Conservation (phyloP, 2,888 invertebrate species). For the Thyatira batis region DNA sequence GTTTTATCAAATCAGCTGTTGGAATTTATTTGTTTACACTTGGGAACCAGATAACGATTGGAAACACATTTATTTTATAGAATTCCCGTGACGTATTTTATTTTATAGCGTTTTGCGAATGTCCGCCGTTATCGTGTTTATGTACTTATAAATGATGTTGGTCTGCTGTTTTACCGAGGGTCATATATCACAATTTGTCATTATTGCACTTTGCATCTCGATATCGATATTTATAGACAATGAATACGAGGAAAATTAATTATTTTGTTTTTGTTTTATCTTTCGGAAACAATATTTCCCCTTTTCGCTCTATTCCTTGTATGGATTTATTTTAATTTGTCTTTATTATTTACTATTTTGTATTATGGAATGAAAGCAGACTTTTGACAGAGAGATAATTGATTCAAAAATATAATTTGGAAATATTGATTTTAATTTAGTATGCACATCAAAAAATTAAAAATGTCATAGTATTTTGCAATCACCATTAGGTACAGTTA, state of each 20-base stretch:
- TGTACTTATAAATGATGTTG: not conserved
- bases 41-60: not conserved
- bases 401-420: too few species aligned
- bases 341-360: too few species aligned
- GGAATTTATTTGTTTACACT: not conserved
- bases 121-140: not conserved
- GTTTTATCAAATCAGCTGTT: not conserved
- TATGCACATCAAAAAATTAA: too few species aligned
- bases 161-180: not conserved
- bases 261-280: not conserved
- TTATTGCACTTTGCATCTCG: not conserved
- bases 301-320: not conserved
- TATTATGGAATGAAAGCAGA: too few species aligned
- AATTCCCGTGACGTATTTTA: not conserved
- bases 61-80: not conserved
- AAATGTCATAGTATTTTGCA: constrained; percentile 13
- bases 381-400: too few species aligned
- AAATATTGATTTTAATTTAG: too few species aligned
- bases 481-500: constrained; percentile 24
- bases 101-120: not conserved
- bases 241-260: not conserved
- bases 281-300: not conserved
- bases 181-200: not conserved
- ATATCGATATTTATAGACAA: not conserved
- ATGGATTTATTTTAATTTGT: not conserved